Percentiles rank a stretch among this genome's conserved stretches.
Evolutionary conservation across 2,113 vertebrate species (phyloP).

Genomic region (Syrrhaptes paradoxus): DNA sequence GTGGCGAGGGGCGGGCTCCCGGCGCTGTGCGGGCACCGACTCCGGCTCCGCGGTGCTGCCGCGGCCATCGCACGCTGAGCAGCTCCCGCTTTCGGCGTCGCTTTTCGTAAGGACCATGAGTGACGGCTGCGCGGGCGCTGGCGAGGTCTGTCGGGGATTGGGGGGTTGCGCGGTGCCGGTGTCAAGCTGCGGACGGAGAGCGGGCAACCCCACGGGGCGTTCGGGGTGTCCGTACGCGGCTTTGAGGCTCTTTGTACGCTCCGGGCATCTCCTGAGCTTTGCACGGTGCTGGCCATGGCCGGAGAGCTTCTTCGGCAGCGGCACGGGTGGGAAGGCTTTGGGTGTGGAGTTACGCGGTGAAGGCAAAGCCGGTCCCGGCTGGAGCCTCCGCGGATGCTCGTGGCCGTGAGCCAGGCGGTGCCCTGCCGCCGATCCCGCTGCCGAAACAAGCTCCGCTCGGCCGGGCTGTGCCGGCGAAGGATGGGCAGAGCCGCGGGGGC

Average conservation of each 20-base stretch:
- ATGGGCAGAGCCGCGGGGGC: no score
- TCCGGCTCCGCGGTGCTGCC: not conserved
- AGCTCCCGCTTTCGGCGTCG: rapidly evolving
- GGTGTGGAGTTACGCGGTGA: not conserved
- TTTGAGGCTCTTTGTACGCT: not conserved
- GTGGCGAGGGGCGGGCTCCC: not conserved
- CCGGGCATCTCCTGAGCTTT: not conserved
- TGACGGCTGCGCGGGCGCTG: rapidly evolving
- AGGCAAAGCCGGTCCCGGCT: no score
- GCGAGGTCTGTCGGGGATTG: not conserved
- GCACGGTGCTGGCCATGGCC: rapidly evolving
- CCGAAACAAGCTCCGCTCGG: rapidly evolving
- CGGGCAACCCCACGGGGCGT: rapidly evolving
- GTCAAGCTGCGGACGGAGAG: rapidly evolving
- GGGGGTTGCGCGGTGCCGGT: not conserved
- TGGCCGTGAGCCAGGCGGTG: not conserved
- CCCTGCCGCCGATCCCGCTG: rapidly evolving
- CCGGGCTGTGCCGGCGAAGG: no score
- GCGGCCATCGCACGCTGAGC: rapidly evolving
- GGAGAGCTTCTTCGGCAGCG: no score
- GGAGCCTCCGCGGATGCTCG: no score
- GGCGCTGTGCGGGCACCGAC: not conserved
- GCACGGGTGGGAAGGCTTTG: not conserved
- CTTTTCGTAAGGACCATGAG: not conserved
- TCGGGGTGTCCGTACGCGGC: rapidly evolving